A percentile compares a stretch with the other conserved stretches of the same genome.
Conservation (phyloP, 2,113 vertebrate genomes). For the cattle (Bos taurus) region DNA sequence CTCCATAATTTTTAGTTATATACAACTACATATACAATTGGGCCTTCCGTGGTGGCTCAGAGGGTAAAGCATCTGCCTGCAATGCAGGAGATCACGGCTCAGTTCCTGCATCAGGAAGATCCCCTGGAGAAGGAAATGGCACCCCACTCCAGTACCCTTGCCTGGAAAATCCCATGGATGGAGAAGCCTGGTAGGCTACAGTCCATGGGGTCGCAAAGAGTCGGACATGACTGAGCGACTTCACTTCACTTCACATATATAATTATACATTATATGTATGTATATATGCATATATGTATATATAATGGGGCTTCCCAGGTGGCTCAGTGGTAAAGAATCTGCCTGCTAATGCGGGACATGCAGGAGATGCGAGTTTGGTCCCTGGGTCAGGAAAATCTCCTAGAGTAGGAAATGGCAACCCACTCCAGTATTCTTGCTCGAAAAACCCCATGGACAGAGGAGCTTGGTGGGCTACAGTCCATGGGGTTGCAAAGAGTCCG, state of each 20-base stretch:
- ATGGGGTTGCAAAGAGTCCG: background rate
- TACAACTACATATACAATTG: too few species aligned
- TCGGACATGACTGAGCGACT: too few species aligned
- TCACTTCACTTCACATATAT: background rate
- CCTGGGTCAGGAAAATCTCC: background rate
- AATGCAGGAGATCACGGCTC: too few species aligned
- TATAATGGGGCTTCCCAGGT: background rate
- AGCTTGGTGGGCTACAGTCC: background rate
- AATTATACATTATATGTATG: background rate
- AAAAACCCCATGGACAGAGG: background rate
- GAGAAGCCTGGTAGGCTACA: too few species aligned
- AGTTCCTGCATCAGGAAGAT: too few species aligned
- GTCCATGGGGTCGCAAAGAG: too few species aligned
- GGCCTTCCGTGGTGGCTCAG: too few species aligned
- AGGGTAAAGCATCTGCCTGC: too few species aligned
- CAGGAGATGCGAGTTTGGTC: background rate
- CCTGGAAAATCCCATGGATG: too few species aligned
- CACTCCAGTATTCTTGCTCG: background rate
- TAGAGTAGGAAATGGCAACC: background rate
- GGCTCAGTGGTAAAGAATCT: background rate
- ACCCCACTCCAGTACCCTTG: too few species aligned
- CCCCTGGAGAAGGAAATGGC: too few species aligned
- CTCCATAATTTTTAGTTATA: background rate
- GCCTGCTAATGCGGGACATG: background rate
- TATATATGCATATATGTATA: background rate